A percentile compares a stretch with the other conserved stretches of the same genome.
Conservation (phyloP, 2,113 vertebrate species). For the Tachycineta bicolor region DNA sequence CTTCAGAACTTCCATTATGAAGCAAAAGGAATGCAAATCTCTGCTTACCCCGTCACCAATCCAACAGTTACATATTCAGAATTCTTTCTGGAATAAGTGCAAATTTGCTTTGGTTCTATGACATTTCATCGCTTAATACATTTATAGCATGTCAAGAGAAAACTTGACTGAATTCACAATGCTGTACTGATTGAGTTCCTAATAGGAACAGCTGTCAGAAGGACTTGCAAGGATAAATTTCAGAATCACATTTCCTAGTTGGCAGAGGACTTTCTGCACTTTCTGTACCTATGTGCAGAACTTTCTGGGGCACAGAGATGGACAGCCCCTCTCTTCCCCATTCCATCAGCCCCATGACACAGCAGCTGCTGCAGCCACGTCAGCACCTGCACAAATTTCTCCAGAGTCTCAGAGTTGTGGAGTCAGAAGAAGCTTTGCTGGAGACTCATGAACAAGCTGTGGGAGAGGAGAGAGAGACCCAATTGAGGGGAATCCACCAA, state of each 20-base stretch:
- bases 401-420: neutral
- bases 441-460: neutral
- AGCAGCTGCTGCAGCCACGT: neutral
- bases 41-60: neutral
- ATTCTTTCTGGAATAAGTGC: constrained; percentile 40
- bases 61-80: neutral
- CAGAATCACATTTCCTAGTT: neutral
- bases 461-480: neutral
- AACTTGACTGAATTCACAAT: constrained; percentile 48
- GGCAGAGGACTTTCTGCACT: neutral
- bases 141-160: constrained; percentile 37
- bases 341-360: neutral
- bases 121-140: constrained; percentile 47
- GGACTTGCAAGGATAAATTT: constrained; percentile 8
- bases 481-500: neutral
- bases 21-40: neutral
- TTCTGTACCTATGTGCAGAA: neutral
- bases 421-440: neutral
- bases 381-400: neutral
- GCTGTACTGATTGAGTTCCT: constrained; percentile 38
- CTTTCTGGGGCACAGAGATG: neutral
- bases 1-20: neutral
- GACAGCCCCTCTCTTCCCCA: neutral
- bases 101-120: constrained; percentile 49
- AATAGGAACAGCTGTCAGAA: constrained; percentile 49